Conservation (phyloP, 2,888 invertebrate genomes). For the Coelinius sp. region DNA sequence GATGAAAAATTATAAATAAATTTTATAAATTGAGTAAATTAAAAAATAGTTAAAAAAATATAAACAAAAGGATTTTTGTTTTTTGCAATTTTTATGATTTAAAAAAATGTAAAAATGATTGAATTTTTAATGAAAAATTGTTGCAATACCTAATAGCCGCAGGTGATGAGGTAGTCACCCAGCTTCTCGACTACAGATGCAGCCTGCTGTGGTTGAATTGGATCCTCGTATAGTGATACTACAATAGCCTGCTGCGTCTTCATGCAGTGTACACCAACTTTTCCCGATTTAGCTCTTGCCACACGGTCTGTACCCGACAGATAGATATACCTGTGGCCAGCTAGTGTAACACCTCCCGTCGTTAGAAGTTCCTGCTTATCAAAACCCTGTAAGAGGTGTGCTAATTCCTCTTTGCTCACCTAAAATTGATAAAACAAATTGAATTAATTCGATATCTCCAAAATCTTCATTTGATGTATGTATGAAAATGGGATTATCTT, state of each 20-base stretch:
- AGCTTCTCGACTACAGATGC: slow-evolving; percentile 97
- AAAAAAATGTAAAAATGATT: not conserved
- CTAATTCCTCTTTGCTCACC: slow-evolving; percentile 93
- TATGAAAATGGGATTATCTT: no score
- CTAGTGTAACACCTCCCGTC: slow-evolving; percentile 92
- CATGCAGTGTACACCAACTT: slow-evolving; percentile 96
- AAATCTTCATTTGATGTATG: no score
- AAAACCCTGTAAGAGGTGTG: slow-evolving; percentile 91
- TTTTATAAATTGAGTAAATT: not conserved
- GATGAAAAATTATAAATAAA: no score
- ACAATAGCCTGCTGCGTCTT: slow-evolving; percentile 96
- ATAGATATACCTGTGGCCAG: slow-evolving; percentile 94
- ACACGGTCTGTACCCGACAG: slow-evolving; percentile 95
- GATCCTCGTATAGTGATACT: slow-evolving; percentile 95
- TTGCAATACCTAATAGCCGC: slow-evolving; percentile 87
- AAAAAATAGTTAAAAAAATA: no score
- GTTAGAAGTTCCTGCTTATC: slow-evolving; percentile 91
- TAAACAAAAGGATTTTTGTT: not conserved
- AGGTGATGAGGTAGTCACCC: slow-evolving; percentile 96
- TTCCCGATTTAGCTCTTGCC: slow-evolving; percentile 93
- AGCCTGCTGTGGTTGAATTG: slow-evolving; percentile 96
- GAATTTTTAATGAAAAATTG: not conserved
- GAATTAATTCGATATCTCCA: not conserved
- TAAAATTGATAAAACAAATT: slow-evolving; percentile 65
- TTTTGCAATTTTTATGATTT: not conserved